A percentile compares a stretch with the other conserved stretches of the same genome.
These are phyloP conservation scores for Sebastes alutus DNA, from an alignment of 2,797 vertebrate species.

Conservation along the genomic window DNA sequence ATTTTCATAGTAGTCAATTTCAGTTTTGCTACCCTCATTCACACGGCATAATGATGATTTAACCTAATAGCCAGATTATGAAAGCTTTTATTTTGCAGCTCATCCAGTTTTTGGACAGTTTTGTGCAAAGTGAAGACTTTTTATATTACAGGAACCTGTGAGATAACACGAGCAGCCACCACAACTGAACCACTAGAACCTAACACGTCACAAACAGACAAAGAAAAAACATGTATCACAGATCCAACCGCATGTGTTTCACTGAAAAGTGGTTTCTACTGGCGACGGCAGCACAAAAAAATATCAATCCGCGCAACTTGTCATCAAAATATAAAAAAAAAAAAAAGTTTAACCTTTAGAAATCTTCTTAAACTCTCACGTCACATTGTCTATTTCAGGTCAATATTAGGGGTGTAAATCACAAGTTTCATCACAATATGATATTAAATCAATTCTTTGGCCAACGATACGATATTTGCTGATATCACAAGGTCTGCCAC, in stretches of 20 bases:
- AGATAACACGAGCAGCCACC: slow-evolving; percentile 8
- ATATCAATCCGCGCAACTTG: not conserved
- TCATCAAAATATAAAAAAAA: not conserved
- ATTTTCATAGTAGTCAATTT: slow-evolving; percentile 47
- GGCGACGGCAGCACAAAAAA: not conserved
- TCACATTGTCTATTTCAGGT: not conserved
- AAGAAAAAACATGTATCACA: slow-evolving; percentile 7
- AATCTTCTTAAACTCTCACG: not conserved
- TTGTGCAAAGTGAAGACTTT: not conserved
- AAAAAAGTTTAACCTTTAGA: not conserved
- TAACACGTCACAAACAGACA: not conserved
- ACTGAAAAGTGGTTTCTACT: slow-evolving; percentile 3
- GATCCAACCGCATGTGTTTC: slow-evolving; percentile 12
- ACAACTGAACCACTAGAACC: not conserved
- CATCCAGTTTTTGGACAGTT: slow-evolving; percentile 3
- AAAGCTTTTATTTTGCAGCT: slow-evolving; percentile 20
- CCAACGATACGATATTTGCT: no score
- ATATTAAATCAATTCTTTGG: no score
- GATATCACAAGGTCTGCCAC: no score
- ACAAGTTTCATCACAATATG: no score
- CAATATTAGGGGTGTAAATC: not conserved
- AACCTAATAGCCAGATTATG: slow-evolving; percentile 19
- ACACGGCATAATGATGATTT: not conserved
- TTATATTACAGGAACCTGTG: not conserved
- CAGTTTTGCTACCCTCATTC: slow-evolving; percentile 22